A percentile compares a stretch with the other conserved stretches of the same genome.
phyloP scores from a whole-genome alignment of 2,888 invertebrate species.

The Blastobasis adustella region DNA sequence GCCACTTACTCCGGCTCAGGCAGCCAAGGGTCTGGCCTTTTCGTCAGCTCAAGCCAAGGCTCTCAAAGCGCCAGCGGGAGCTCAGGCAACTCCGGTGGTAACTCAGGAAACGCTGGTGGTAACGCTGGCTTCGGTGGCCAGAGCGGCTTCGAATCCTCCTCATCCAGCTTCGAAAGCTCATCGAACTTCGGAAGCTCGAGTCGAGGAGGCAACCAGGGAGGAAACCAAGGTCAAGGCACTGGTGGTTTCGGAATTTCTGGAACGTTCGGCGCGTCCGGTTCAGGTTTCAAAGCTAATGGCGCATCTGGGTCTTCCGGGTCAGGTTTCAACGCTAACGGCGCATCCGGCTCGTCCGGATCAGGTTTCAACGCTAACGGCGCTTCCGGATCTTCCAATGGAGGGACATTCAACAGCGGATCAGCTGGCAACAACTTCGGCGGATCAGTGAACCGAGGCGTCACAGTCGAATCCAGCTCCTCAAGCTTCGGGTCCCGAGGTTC shows the following conservation, averaged over 20 bases:
- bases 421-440: slow-evolving; percentile 17
- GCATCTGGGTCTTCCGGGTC: slow-evolving; percentile 6
- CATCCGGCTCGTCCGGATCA: slow-evolving; percentile 10
- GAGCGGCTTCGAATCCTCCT: slow-evolving; percentile 9
- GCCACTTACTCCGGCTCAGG: slow-evolving; percentile 36
- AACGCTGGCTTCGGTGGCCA: slow-evolving; percentile 13
- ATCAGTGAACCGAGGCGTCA: slow-evolving; percentile 13
- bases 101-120: slow-evolving; percentile 2
- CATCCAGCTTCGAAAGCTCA: slow-evolving; percentile 9
- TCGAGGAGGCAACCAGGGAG: slow-evolving; percentile 11
- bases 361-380: slow-evolving; percentile 8
- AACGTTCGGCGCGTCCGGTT: slow-evolving; percentile 11
- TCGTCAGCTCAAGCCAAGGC: slow-evolving; percentile 20
- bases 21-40: slow-evolving; percentile 35
- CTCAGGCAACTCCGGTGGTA: slow-evolving; percentile 6
- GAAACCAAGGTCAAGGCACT: slow-evolving; percentile 3
- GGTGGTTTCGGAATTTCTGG: slow-evolving; percentile 13
- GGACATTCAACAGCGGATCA: not conserved
- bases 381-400: slow-evolving; percentile 6
- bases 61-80: slow-evolving; percentile 7
- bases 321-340: slow-evolving; percentile 4
- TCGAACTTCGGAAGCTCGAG: slow-evolving; percentile 10
- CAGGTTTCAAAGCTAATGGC: slow-evolving; percentile 1
- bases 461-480: slow-evolving; percentile 10
- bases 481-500: slow-evolving; percentile 15